These are phyloP conservation scores for Trematomus bernacchii DNA, from an alignment of 2,797 vertebrate genomes.

Conservation along the genomic window DNA sequence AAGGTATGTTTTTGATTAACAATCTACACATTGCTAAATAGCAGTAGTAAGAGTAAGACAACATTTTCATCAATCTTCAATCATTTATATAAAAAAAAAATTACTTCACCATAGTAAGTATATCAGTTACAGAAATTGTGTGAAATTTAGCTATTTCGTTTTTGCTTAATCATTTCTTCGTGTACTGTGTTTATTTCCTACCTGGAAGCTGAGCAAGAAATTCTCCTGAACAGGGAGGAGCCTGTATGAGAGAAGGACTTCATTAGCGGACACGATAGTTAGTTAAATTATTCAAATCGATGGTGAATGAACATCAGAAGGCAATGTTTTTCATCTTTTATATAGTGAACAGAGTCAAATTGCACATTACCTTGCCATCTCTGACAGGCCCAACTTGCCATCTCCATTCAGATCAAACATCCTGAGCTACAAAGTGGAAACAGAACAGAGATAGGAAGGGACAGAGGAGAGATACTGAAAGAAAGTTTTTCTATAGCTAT, in stretches of 20 bases:
- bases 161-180: constrained; percentile 2
- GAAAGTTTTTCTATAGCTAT: constrained; percentile 15
- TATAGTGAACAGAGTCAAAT: constrained; percentile 40
- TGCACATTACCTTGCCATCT: constrained; percentile 93
- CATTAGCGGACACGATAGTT: constrained; percentile 53
- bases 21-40: background rate
- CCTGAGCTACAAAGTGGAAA: constrained; percentile 86
- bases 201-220: constrained; percentile 88
- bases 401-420: constrained; percentile 99
- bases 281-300: constrained; percentile 55
- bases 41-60: background rate
- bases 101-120: background rate
- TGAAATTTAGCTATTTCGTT: background rate
- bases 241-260: constrained; percentile 60
- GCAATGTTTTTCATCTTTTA: constrained; percentile 44
- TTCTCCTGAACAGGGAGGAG: constrained; percentile 95
- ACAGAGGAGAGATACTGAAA: constrained; percentile 76
- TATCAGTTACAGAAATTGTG: background rate
- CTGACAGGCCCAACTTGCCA: constrained; percentile 95
- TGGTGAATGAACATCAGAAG: constrained; percentile 27
- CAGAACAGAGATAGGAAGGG: constrained; percentile 79
- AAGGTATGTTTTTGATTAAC: constrained; percentile 16
- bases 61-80: background rate
- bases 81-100: background rate
- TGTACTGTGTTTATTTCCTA: constrained; percentile 39